Conservation (phyloP, 2,113 vertebrate genomes). For the Ceyx margarethae region DNA sequence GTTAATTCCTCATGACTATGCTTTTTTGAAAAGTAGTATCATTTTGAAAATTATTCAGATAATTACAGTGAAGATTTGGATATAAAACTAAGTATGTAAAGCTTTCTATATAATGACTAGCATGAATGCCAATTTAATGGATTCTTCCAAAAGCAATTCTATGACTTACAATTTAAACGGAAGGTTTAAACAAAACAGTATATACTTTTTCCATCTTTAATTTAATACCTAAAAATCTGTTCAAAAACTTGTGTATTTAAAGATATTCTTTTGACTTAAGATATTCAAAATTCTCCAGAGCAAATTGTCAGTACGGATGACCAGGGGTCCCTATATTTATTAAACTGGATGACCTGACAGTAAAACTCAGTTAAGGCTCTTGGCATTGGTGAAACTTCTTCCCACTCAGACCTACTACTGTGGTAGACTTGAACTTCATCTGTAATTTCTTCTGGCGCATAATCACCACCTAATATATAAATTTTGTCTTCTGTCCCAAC, state of each 20-base stretch:
- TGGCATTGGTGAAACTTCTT: slow-evolving; percentile 96
- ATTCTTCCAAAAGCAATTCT: slow-evolving; percentile 15
- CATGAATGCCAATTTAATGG: neutral
- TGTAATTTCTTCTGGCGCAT: slow-evolving; percentile 95
- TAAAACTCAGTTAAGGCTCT: slow-evolving; percentile 94
- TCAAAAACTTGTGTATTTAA: slow-evolving; percentile 45
- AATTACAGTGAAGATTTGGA: neutral
- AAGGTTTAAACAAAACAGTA: neutral
- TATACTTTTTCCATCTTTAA: neutral
- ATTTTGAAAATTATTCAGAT: neutral
- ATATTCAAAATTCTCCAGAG: slow-evolving; percentile 42
- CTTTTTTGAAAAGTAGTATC: neutral
- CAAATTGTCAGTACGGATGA: slow-evolving; percentile 59
- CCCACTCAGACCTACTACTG: slow-evolving; percentile 90
- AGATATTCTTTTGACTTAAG: neutral
- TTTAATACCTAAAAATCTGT: neutral
- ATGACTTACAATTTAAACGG: neutral
- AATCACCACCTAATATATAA: slow-evolving; percentile 96
- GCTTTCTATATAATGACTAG: neutral
- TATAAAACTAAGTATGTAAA: slow-evolving; percentile 1
- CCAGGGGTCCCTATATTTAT: slow-evolving; percentile 93
- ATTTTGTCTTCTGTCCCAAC: slow-evolving; percentile 91
- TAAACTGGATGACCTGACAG: slow-evolving; percentile 94
- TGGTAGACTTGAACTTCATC: slow-evolving; percentile 97
- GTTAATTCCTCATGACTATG: neutral